Conservation (phyloP, 2,797 vertebrate species). For the Taeniopygia guttata region DNA sequence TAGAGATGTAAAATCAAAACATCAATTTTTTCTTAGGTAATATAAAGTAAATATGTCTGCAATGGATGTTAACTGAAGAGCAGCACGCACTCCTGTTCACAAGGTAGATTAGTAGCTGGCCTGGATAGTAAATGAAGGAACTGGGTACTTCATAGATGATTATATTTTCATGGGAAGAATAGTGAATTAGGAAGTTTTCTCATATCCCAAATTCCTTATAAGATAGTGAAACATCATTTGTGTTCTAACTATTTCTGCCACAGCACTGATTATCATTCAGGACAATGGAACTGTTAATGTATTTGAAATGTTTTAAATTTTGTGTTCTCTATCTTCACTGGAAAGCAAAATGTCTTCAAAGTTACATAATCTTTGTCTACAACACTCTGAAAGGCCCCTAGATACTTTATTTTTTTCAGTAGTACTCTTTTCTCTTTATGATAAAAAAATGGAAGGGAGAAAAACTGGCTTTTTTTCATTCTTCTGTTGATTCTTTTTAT, state of each 20-base stretch:
- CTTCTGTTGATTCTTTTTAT: neutral
- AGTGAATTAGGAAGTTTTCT: neutral
- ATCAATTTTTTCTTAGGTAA: neutral
- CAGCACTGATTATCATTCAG: neutral
- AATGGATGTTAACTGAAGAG: neutral
- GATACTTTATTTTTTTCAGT: neutral
- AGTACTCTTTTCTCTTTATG: neutral
- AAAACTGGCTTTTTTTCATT: neutral
- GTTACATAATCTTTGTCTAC: neutral
- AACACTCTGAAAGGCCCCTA: neutral
- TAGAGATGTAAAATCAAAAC: neutral
- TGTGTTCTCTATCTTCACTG: neutral
- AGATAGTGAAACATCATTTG: neutral
- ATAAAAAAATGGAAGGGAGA: accelerated
- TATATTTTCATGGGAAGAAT: neutral
- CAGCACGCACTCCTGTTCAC: neutral
- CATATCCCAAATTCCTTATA: neutral
- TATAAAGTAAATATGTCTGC: neutral
- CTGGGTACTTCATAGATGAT: neutral
- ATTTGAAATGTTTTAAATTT: neutral
- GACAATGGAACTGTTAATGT: neutral
- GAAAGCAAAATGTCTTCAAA: neutral
- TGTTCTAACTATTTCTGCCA: neutral
- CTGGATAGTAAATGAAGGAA: neutral
- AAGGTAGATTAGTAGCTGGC: neutral